These are phyloP conservation scores for Zaprionus africanus DNA, from an alignment of 1,140 invertebrate species.

Conservation along the genomic window DNA sequence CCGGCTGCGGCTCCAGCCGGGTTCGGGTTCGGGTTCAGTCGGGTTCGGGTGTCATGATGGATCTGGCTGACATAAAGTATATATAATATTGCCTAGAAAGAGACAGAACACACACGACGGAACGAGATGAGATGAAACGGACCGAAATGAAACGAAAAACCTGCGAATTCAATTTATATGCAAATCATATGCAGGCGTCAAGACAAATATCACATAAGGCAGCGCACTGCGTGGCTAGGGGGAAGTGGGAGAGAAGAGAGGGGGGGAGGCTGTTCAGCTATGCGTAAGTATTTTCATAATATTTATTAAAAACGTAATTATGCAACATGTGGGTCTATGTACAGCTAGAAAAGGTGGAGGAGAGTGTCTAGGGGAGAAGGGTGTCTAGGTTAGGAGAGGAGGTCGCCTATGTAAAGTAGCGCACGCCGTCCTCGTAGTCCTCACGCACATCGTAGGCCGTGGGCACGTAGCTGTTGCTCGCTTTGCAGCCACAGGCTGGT, in stretches of 20 bases:
- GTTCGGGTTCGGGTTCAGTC: not conserved
- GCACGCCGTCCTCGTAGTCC: slow-evolving; percentile 52
- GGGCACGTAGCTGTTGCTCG: slow-evolving; percentile 27
- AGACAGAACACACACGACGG: slow-evolving; percentile 2
- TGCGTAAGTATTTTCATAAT: slow-evolving; percentile 70
- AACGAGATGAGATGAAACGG: slow-evolving; percentile 41
- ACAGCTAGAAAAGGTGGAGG: not conserved
- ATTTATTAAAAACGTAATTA: slow-evolving; percentile 79
- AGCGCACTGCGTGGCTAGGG: not conserved
- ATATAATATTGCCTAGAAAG: slow-evolving; percentile 72
- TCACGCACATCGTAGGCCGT: slow-evolving; percentile 54
- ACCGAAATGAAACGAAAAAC: slow-evolving; percentile 42
- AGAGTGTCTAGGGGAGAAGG: not conserved
- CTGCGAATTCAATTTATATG: slow-evolving; percentile 80
- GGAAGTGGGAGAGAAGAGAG: not conserved
- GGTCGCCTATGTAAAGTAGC: slow-evolving; percentile 57
- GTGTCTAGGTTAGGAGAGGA: not conserved
- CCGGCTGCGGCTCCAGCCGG: slow-evolving; percentile 32
- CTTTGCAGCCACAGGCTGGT: slow-evolving; percentile 19
- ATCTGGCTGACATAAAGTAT: slow-evolving; percentile 64
- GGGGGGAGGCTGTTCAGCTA: slow-evolving; percentile 22
- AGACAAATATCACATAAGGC: slow-evolving; percentile 57
- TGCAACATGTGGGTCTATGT: slow-evolving; percentile 40
- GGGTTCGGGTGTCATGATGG: slow-evolving; percentile 34
- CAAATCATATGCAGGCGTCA: slow-evolving; percentile 73